Base-by-base conservation (phyloP, 2,113 vertebrate species). In the Hassar affinis region DNA sequence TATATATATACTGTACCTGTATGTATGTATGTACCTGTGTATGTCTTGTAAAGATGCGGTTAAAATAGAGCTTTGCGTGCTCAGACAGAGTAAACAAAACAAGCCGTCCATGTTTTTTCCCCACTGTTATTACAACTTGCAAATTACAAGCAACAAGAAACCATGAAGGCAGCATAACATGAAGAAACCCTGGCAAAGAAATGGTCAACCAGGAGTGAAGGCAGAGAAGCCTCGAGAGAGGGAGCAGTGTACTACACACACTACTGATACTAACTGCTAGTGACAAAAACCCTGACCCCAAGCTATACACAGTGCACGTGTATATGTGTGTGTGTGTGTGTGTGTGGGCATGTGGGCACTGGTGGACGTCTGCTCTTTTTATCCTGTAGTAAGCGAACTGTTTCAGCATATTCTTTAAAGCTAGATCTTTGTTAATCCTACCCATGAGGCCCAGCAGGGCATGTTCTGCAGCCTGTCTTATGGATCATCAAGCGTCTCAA, bases 151-250 rank as follows among this genome's bases (percentile, higher is more conserved):
- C n/a, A n/a, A n/a, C n/a, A n/a, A n/a, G n/a, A n/a, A n/a, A n/a
- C n/a, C n/a, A n/a, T n/a, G n/a, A n/a, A 54, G 77, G 35, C 57
- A 64, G n/a, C n/a, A 15, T 30, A 61, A 59, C 78, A n/a, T 75
- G 47, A 87, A 49, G 68, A 33, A 45, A 33, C 22, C 52, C 84
- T 38, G 85, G 90, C 84, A 81, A 82, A 79, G 88, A 92, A 93
- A 92, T 93, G 91, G 92, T 92, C 91, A 92, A 87, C 86, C 88
- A 90, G 78, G 88, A 91, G 88, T 89, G 85, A 87, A 91, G 88
- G 57, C 78, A 91, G 90, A 90, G 89, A 85, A 89, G 82, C 85
- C 86, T 88, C 89, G 82, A 92, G 87, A 89, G 88, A 89, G 90
- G 87, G 85, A 72, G 52, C 84, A 86, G 81, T 59, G 78, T 87